Percentiles rank a stretch among this genome's conserved stretches.
Evolutionary conservation across 2,888 invertebrate species (phyloP).

Genomic region (Plagodis pulveraria): DNA sequence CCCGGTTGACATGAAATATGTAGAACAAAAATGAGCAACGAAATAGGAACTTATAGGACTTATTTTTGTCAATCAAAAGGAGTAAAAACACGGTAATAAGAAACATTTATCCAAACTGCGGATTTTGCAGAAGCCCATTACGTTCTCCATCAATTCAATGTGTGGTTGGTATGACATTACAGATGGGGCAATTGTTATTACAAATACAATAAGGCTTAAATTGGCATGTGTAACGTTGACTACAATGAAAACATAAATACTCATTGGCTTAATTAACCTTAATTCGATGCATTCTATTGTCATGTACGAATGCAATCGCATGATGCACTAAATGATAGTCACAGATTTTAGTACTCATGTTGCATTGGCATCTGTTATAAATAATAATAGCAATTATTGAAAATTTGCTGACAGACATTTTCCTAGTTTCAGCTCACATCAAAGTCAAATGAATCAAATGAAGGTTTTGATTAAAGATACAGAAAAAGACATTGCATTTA

Average conservation of each 20-base stretch:
- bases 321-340: constrained; percentile 34
- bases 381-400: too few species aligned
- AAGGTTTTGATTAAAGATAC: too few species aligned
- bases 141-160: constrained; percentile 45
- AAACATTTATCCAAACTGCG: constrained; percentile 21
- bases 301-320: constrained; percentile 54
- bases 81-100: constrained; percentile 15
- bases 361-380: not conserved
- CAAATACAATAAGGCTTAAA: constrained; percentile 45
- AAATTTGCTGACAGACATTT: too few species aligned
- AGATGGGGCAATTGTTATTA: constrained; percentile 42
- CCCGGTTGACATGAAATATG: too few species aligned
- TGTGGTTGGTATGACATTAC: constrained; percentile 42
- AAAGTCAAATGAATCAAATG: too few species aligned
- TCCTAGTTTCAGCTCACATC: too few species aligned
- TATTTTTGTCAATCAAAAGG: not conserved
- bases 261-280: constrained; percentile 75
- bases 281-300: constrained; percentile 69
- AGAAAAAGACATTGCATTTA: too few species aligned
- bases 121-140: constrained; percentile 37
- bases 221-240: constrained; percentile 41
- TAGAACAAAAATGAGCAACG: too few species aligned
- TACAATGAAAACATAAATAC: constrained; percentile 56
- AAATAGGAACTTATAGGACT: too few species aligned
- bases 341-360: constrained; percentile 39